Evolutionary conservation across 2,888 invertebrate genomes (phyloP), one percentile per base, ranked within the genome.

Genomic region (Colostygia pectinataria): DNA sequence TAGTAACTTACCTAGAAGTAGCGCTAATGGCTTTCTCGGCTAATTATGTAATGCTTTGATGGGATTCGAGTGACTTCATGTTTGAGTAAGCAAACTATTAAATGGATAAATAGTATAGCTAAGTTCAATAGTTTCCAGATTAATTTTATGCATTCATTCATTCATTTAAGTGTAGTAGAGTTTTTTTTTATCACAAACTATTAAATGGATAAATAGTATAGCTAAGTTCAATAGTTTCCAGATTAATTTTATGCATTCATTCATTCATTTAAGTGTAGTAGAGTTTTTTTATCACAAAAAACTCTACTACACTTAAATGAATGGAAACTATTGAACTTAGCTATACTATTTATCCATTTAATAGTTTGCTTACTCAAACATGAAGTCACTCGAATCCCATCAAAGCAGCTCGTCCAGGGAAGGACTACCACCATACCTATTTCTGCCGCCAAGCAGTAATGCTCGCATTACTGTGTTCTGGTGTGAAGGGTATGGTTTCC

Each of bases 1-100:
- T 27, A 18, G 14, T 7, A 7, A 39, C 12, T 7, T 27, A 15
- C 6, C 4, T 7, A 5, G 5, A 12, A 14, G 6, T 20, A 20
- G 5, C 20, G 25, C 37, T 38, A 38, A 45, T 45, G 37, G 37
- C 24, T 31, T 33, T 33, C 18, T 29, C 6, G 12, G 6, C 31
- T 38, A 31, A 45, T 45, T 38, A 45, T 32, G 31, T 45, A 44
- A 32, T 15, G 44, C 18, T 25, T 31, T 31, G 37, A 31, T 29
- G 15, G 14, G 8, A 6, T 8, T 39, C 4, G 1, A 20, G 18
- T 28, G 20, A 39, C 12, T 37, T 15, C 23, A 24, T 37, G 44
- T 38, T 45, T 38, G 37, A 25, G 18, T 44, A 10, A 2, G 23
- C 15, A 4, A n/a, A 20, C 10, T 25, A 31, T 37, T 10, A 29